phyloP scores from a whole-genome alignment of 1,140 invertebrate species.

The Drosophila pallidifrons region DNA sequence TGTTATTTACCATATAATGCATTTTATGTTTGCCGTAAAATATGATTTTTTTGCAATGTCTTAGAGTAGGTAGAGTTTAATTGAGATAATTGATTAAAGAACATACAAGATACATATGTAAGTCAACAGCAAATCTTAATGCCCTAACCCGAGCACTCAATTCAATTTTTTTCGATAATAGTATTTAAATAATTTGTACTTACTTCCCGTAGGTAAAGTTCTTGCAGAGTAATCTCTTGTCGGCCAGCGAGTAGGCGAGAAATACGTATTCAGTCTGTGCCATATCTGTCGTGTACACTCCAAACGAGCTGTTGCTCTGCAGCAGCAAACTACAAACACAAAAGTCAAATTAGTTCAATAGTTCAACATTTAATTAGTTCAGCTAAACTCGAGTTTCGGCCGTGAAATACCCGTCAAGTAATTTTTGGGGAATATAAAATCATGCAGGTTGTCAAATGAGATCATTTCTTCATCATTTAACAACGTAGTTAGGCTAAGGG shows the following conservation, averaged over 20 bases:
- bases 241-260: conserved; percentile 67
- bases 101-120: conserved; percentile 59
- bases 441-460: too few relatives aligned
- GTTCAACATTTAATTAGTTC: not conserved
- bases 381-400: too few relatives aligned
- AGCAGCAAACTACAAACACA: conserved; percentile 51
- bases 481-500: too few relatives aligned
- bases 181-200: conserved; percentile 34
- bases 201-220: conserved; percentile 73
- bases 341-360: not conserved
- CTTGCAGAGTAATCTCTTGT: conserved; percentile 72
- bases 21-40: conserved; percentile 84
- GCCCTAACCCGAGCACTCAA: conserved; percentile 26
- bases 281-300: conserved; percentile 71
- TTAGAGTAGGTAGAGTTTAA: conserved; percentile 30
- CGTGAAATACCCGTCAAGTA: too few relatives aligned
- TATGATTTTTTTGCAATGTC: conserved; percentile 84
- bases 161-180: not conserved
- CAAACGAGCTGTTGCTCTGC: conserved; percentile 67
- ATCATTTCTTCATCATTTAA: too few relatives aligned
- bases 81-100: conserved; percentile 64
- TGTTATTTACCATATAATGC: conserved; percentile 84
- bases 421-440: too few relatives aligned
- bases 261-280: conserved; percentile 74
- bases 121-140: conserved; percentile 40